Conservation (phyloP, 2,888 invertebrate genomes). For the Agrilus cyanescens region DNA sequence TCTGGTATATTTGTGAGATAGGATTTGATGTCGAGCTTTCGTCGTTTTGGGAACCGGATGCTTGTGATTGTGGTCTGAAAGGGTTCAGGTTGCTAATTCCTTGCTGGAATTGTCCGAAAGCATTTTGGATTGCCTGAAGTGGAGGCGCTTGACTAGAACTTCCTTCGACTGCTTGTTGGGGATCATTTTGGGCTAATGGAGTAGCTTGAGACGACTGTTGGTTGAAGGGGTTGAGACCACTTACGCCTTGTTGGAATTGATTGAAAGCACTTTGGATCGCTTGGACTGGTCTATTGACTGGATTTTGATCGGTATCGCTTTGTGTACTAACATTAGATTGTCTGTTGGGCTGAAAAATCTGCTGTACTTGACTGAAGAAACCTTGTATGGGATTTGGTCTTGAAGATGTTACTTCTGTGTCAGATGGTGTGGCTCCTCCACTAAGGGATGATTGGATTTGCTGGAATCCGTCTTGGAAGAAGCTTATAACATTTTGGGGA, state of each 20-base stretch:
- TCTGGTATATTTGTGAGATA: slow-evolving; percentile 8
- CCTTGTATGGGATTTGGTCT: slow-evolving; percentile 7
- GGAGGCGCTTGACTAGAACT: slow-evolving; percentile 6
- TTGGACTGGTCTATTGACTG: slow-evolving; percentile 7
- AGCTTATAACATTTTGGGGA: neutral
- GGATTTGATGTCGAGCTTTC: slow-evolving; percentile 10
- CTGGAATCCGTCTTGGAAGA: slow-evolving; percentile 7
- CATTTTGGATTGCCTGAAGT: slow-evolving; percentile 11
- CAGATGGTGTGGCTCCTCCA: neutral
- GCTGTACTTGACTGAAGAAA: slow-evolving; percentile 2
- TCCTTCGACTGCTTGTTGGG: slow-evolving; percentile 1
- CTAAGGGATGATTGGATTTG: slow-evolving; percentile 7
- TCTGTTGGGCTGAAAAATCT: slow-evolving; percentile 13
- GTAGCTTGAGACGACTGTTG: slow-evolving; percentile 1
- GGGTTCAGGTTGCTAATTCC: slow-evolving; percentile 14
- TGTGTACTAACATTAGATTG: slow-evolving; percentile 7
- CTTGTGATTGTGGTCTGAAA: slow-evolving; percentile 11
- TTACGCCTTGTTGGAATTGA: slow-evolving; percentile 10
- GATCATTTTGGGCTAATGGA: neutral
- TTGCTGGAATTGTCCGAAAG: slow-evolving; percentile 8
- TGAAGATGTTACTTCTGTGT: slow-evolving; percentile 8
- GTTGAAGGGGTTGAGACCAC: slow-evolving; percentile 11
- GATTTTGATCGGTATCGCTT: slow-evolving; percentile 10
- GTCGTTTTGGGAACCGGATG: slow-evolving; percentile 14
- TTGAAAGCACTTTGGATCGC: slow-evolving; percentile 10